Percentiles rank a stretch among this genome's conserved stretches.
Conservation (phyloP, 2,113 vertebrate species). For the Rhagologus leucostigma region DNA sequence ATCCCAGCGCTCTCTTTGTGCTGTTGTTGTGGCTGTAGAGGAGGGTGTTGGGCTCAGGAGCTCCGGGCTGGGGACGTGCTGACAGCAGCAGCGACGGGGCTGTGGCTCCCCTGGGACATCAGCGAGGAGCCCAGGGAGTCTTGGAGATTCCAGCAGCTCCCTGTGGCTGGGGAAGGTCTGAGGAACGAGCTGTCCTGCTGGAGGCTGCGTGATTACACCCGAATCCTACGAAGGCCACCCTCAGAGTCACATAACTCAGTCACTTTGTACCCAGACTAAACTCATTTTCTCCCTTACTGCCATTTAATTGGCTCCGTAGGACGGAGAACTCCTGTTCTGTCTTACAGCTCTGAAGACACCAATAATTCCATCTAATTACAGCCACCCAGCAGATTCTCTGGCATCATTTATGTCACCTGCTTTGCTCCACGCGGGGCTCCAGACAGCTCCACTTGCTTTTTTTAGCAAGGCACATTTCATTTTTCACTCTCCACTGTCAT, state of each 20-base stretch:
- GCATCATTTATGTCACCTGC: conserved; percentile 36
- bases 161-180: background rate
- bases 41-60: rapidly evolving
- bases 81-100: background rate
- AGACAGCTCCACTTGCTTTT: background rate
- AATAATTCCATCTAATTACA: conserved; percentile 12
- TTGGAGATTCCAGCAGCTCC: background rate
- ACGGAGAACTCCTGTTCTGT: background rate
- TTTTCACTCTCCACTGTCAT: conserved; percentile 51
- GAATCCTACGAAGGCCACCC: background rate
- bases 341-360: background rate
- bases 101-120: background rate
- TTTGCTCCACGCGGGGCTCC: background rate
- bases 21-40: background rate
- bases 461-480: conserved; percentile 49
- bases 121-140: background rate
- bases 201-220: background rate
- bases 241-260: background rate
- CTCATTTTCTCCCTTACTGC: background rate
- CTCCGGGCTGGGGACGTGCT: rapidly evolving
- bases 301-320: background rate
- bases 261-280: background rate
- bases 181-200: background rate
- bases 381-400: background rate
- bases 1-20: rapidly evolving